Percentiles rank a stretch among this genome's conserved stretches.
These are phyloP conservation scores for Otocyon megalotis DNA, from an alignment of 2,113 vertebrate species.

Conservation along the genomic window DNA sequence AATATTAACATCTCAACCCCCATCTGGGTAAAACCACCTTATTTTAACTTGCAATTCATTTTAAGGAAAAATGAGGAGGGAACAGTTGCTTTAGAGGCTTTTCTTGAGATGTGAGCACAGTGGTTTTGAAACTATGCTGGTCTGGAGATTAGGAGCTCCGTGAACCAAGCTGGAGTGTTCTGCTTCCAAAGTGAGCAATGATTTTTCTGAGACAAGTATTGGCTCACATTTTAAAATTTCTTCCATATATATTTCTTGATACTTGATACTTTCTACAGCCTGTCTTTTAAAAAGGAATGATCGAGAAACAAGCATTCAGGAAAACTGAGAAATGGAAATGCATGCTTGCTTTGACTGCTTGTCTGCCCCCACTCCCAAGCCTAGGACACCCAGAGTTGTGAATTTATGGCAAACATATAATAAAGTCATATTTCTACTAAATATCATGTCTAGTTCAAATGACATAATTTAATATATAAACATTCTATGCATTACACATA, in stretches of 20 bases:
- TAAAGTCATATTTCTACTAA: slow-evolving; percentile 18
- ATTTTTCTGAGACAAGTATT: slow-evolving; percentile 46
- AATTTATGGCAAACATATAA: slow-evolving; percentile 5
- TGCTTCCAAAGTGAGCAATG: background rate
- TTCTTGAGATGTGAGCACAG: background rate
- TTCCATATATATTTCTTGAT: slow-evolving; percentile 47
- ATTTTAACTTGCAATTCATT: slow-evolving; percentile 37
- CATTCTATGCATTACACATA: background rate
- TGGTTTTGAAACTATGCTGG: background rate
- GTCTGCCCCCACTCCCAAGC: background rate
- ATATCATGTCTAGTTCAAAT: background rate
- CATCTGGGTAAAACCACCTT: slow-evolving; percentile 3
- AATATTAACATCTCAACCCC: slow-evolving; percentile 21
- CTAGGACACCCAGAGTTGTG: background rate
- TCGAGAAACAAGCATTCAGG: background rate
- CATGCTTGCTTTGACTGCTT: background rate
- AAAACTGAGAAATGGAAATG: slow-evolving; percentile 57
- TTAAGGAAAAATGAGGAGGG: background rate
- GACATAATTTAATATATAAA: slow-evolving; percentile 3
- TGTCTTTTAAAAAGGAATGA: slow-evolving; percentile 36
- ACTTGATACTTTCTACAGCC: slow-evolving; percentile 43
- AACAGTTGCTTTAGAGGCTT: background rate
- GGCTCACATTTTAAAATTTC: slow-evolving; percentile 18
- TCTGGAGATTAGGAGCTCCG: background rate
- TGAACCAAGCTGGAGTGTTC: background rate